Evolutionary conservation across 2,888 invertebrate genomes (phyloP).

Genomic region (Lithosia quadra): DNA sequence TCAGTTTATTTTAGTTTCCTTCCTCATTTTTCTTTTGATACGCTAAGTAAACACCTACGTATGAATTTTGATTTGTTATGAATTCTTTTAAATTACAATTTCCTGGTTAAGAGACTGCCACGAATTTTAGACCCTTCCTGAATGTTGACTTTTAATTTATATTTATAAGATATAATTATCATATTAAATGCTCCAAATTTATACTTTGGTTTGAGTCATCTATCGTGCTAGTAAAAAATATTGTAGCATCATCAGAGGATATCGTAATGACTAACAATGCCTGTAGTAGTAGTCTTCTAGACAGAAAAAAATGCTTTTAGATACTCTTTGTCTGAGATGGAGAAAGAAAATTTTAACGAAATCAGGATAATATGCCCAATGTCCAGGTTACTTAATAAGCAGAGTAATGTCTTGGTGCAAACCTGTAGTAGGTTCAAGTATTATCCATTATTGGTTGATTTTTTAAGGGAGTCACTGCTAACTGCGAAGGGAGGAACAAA

Average conservation of each 20-base stretch:
- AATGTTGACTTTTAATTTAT: slow-evolving; percentile 2
- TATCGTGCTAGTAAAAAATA: background rate
- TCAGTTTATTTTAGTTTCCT: background rate
- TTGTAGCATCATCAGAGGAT: background rate
- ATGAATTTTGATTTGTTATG: background rate
- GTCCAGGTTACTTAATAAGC: background rate
- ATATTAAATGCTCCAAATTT: slow-evolving; percentile 4
- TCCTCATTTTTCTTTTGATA: background rate
- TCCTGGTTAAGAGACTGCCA: background rate
- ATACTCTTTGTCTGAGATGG: background rate
- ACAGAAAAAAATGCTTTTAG: too few species aligned
- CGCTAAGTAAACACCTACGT: background rate
- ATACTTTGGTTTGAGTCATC: background rate
- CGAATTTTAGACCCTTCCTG: background rate
- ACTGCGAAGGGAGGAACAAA: too few species aligned
- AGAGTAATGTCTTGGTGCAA: too few species aligned
- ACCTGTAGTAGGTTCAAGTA: too few species aligned
- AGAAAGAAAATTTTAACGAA: background rate
- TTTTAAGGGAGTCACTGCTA: too few species aligned
- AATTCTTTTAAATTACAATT: slow-evolving; percentile 3
- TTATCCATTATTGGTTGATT: too few species aligned
- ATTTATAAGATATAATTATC: background rate
- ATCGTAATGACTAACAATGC: background rate
- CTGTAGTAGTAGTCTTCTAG: background rate
- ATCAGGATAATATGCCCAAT: too few species aligned